Evolutionary conservation across 2,113 vertebrate genomes (phyloP), one percentile per base, ranked within the genome.

Genomic region (Cynoglossus semilaevis): DNA sequence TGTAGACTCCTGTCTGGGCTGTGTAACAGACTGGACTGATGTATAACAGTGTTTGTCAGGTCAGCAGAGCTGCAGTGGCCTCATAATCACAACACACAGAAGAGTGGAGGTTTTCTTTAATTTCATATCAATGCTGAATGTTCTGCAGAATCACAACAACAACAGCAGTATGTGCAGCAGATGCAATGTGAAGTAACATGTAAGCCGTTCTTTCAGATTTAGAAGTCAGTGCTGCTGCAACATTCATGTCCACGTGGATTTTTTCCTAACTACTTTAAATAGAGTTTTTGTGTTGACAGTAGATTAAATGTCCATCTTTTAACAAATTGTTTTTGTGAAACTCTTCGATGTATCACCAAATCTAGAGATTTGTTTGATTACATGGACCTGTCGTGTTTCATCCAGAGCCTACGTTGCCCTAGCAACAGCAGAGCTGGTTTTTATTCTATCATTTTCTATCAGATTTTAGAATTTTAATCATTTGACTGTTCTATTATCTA

Each of bases 51-150:
- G 41, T 46, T 44, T 35, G 41, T 51, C 14, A 58, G 69, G 57
- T 56, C 76, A 64, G 37, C 46, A 51, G 47, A 80, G 77, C 67
- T 13, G 67, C 77, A 83, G 77, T 81, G 80, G 38, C 75, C 80
- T 71, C 52, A 53, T 76, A 74, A 80, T 60, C 17, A 67, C 38
- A 53, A 8, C 63, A 58, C 42, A 54, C 49, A 59, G 29, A 15
- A 16, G 60, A 13, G 12, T 43, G 65, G 53, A 48, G 54, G 29
- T 43, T n/a, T 19, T 40, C 0, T 55, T 67, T 50, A n/a, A 37
- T 67, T 44, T 44, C 13, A 19, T 7, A 48, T 9, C 36, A 42
- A 53, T n/a, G 64, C 59, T 44, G 43, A 45, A 43, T 16, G 17
- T 64, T 18, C 22, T 53, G 15, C 9, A 46, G 35, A 46, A 36